Evolutionary conservation across 1,140 invertebrate species (phyloP), one percentile per base, ranked within the genome.

Genomic region (Wasmannia auropunctata): DNA sequence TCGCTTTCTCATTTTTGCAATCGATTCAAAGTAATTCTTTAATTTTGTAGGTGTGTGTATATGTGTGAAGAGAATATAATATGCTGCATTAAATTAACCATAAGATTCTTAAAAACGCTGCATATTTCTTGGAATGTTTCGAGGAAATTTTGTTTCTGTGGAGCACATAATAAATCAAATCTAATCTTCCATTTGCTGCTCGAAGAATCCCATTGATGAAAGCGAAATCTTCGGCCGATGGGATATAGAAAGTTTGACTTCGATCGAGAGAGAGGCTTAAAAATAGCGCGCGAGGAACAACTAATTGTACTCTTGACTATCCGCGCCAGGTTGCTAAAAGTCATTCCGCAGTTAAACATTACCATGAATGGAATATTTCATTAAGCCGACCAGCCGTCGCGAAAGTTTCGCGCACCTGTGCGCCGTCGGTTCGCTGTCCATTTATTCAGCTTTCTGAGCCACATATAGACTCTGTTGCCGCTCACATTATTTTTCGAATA

Each of bases 321-420:
- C 58, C 56, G 77, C 14, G 19, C 56, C 40, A n/a, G 40, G 3
- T 43, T 67, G 37, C 37, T 51, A 58, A 56, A 83, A 86, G 58
- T 67, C 46, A 54, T 49, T 54, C 16, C 25, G 3, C 31, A 54
- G 63, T 91, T 88, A 88, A 90, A 87, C 86, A 88, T 87, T 83
- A 75, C 87, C 72, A 56, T 67, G 80, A 85, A 91, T 88, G 70
- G 90, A 90, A 90, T 88, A 88, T 85, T 91, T 88, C 87, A 90
- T 91, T 85, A 90, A 87, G 58, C 43, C 60, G 11, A 34, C 69
- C 28, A 34, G 54, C 77, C 22, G 31, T 43, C 75, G 54, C 22
- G 28, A 56, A 88, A 86, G 25, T 88, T 88, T 74, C 43, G 63
- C 76, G 40, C 70, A 83, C 62, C 56, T 86, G 85, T 49, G 34